Evolutionary conservation across 2,888 invertebrate species (phyloP).

Genomic region (Tenthredo scrophulariae): DNA sequence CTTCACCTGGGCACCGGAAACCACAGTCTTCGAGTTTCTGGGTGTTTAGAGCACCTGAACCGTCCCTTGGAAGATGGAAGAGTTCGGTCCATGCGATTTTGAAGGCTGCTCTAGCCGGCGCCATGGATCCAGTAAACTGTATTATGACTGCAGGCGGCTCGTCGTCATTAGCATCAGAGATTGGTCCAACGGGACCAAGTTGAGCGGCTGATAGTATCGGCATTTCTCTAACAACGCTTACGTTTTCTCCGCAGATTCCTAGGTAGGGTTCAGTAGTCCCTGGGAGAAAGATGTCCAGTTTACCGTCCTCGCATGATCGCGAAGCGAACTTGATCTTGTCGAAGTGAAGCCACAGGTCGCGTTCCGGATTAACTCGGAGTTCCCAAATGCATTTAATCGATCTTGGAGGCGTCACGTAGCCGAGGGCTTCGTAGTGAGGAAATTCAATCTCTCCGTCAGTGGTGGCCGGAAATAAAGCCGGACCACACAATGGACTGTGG

Average conservation of each 20-base stretch:
- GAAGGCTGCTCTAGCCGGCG: slow-evolving; percentile 90
- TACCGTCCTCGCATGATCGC: slow-evolving; percentile 91
- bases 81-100: slow-evolving; percentile 95
- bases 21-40: slow-evolving; percentile 89
- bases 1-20: slow-evolving; percentile 92
- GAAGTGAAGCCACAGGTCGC: slow-evolving; percentile 93
- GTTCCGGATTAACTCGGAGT: slow-evolving; percentile 88
- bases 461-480: slow-evolving; percentile 88
- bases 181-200: slow-evolving; percentile 83
- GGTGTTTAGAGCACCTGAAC: slow-evolving; percentile 89
- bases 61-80: slow-evolving; percentile 91
- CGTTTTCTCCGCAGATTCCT: slow-evolving; percentile 92
- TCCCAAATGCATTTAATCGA: slow-evolving; percentile 88
- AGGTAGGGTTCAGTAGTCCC: slow-evolving; percentile 86
- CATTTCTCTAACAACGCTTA: slow-evolving; percentile 88
- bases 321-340: slow-evolving; percentile 93
- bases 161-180: slow-evolving; percentile 79
- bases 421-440: slow-evolving; percentile 90
- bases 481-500: slow-evolving; percentile 93
- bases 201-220: slow-evolving; percentile 90
- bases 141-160: slow-evolving; percentile 85
- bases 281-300: slow-evolving; percentile 90
- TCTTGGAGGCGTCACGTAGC: slow-evolving; percentile 77
- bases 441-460: slow-evolving; percentile 94
- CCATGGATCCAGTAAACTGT: slow-evolving; percentile 87